Percentiles rank a stretch among this genome's conserved stretches.
Evolutionary conservation across 2,888 invertebrate species (phyloP).

Genomic region (Sesia bembeciformis): DNA sequence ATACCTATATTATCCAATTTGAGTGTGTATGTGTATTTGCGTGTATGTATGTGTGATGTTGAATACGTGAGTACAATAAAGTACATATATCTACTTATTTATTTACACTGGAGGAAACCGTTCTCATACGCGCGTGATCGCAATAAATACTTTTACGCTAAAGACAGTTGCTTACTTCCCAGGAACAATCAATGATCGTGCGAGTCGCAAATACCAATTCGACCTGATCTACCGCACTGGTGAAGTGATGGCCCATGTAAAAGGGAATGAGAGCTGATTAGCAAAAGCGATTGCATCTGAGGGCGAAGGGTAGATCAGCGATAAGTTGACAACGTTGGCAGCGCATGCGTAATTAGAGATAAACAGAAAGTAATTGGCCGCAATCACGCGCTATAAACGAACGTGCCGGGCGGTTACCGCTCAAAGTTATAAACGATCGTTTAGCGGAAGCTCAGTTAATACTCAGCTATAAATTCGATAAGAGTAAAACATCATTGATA

Average conservation of each 20-base stretch:
- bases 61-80: no score
- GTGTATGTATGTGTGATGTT: no score
- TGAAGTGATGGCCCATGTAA: conserved; percentile 53
- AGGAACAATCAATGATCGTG: no score
- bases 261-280: conserved; percentile 51
- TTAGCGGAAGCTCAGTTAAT: conserved; percentile 28
- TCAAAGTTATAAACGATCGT: conserved; percentile 16
- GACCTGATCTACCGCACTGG: conserved; percentile 30
- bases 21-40: no score
- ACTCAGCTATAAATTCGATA: conserved; percentile 2
- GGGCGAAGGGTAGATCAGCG: conserved; percentile 69
- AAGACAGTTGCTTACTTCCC: no score
- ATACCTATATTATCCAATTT: no score
- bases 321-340: conserved; percentile 65
- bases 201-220: conserved; percentile 19
- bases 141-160: no score
- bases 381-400: conserved; percentile 61
- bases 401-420: conserved; percentile 42
- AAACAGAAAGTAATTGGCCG: conserved; percentile 74
- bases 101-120: no score
- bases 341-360: conserved; percentile 74
- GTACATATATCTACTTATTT: no score
- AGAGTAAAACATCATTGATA: conserved; percentile 7
- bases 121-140: no score
- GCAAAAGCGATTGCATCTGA: conserved; percentile 58